A percentile compares a stretch with the other conserved stretches of the same genome.
phyloP scores from a whole-genome alignment of 2,113 vertebrate species.

The Athene noctua region DNA sequence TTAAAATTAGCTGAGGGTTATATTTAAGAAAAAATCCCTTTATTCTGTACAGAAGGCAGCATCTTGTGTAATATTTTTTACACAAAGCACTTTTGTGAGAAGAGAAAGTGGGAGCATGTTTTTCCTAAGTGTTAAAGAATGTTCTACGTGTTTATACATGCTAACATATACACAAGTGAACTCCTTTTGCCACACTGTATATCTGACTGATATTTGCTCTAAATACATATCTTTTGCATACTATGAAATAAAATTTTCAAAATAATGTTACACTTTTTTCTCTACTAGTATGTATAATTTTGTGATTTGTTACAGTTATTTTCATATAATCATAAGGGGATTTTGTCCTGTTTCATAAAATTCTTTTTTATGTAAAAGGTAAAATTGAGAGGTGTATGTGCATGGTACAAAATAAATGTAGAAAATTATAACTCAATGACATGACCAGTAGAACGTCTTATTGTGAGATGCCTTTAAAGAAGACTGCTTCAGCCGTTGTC shows the following conservation, averaged over 20 bases:
- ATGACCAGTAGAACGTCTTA: neutral
- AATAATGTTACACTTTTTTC: constrained; percentile 68
- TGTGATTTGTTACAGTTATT: constrained; percentile 76
- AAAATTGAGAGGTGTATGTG: constrained; percentile 70
- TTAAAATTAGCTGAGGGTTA: constrained; percentile 28
- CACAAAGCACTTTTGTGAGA: constrained; percentile 74
- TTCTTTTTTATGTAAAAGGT: constrained; percentile 71
- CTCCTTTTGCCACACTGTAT: constrained; percentile 66
- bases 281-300: constrained; percentile 73
- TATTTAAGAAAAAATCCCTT: constrained; percentile 47
- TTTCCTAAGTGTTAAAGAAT: constrained; percentile 68
- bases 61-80: constrained; percentile 74
- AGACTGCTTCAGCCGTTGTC: constrained; percentile 15
- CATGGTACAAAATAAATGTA: constrained; percentile 74
- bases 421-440: constrained; percentile 49
- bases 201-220: constrained; percentile 66
- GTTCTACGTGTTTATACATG: constrained; percentile 69
- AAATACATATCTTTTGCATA: constrained; percentile 62
- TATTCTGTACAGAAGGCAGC: constrained; percentile 66
- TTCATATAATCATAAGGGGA: constrained; percentile 80
- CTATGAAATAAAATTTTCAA: constrained; percentile 63
- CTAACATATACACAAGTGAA: constrained; percentile 70
- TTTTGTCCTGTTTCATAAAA: constrained; percentile 73
- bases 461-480: neutral
- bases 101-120: constrained; percentile 62